These are phyloP conservation scores for Salvelinus alpinus DNA, from an alignment of 2,113 vertebrate genomes.

Conservation along the genomic window DNA sequence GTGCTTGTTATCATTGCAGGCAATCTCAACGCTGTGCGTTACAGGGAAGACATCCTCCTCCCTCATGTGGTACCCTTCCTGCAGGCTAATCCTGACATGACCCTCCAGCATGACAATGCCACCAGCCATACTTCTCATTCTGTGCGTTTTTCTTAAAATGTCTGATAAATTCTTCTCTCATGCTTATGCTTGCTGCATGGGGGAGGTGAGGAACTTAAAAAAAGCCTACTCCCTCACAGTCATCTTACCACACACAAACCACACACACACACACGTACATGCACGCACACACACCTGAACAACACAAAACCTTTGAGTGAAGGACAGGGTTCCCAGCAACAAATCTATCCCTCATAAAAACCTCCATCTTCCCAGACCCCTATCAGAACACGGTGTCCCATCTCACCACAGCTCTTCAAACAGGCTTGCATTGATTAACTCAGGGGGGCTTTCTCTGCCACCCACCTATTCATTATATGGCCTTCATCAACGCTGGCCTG, in stretches of 20 bases:
- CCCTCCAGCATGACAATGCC: no score
- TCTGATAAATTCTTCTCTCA: no score
- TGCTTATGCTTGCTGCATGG: no score
- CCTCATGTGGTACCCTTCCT: no score
- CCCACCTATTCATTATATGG: conserved; percentile 76
- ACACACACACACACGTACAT: conserved; percentile 13
- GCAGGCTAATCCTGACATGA: no score
- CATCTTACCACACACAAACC: background rate
- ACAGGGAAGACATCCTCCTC: no score
- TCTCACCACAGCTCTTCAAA: conserved; percentile 69
- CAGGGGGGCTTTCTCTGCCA: conserved; percentile 63
- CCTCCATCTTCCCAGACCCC: conserved; percentile 26
- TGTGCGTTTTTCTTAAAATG: no score
- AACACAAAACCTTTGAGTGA: conserved; percentile 24
- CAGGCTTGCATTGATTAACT: conserved; percentile 73
- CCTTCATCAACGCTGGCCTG: conserved; percentile 76
- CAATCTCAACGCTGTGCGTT: no score
- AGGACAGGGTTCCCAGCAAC: conserved; percentile 44
- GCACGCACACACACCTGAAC: conserved; percentile 9
- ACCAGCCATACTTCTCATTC: no score
- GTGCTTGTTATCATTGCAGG: no score
- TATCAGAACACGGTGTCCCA: conserved; percentile 45
- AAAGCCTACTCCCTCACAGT: no score
- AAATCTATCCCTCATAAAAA: conserved; percentile 45
- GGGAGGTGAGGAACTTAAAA: no score